phyloP scores from a whole-genome alignment of 2,888 invertebrate species.

The Lamellibrachia satsuma region DNA sequence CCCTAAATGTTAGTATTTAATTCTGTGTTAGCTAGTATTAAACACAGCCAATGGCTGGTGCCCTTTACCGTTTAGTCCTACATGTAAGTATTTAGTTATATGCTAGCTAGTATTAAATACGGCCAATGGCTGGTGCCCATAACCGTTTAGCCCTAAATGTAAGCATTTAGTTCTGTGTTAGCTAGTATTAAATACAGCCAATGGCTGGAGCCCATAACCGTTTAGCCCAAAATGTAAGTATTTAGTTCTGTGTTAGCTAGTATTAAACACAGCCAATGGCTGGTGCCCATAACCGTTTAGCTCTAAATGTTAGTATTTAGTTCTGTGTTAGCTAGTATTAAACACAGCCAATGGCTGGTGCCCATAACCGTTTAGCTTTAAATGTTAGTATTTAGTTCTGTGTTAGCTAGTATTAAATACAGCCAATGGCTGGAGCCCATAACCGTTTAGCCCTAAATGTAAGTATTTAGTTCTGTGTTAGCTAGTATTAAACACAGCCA shows the following conservation, averaged over 20 bases:
- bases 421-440: too few relatives aligned
- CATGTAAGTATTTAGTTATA: conserved; percentile 53
- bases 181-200: neutral
- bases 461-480: neutral
- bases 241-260: too few relatives aligned
- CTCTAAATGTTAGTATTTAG: too few relatives aligned
- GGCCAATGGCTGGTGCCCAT: neutral
- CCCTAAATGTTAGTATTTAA: too few relatives aligned
- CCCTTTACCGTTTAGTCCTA: conserved; percentile 64
- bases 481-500: neutral
- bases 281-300: too few relatives aligned
- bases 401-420: neutral
- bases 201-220: neutral
- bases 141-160: neutral
- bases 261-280: too few relatives aligned
- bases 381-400: conserved; percentile 54
- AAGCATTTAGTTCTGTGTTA: neutral
- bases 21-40: too few relatives aligned
- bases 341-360: conserved; percentile 34
- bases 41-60: conserved; percentile 34
- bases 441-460: neutral
- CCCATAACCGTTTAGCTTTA: conserved; percentile 64
- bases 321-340: too few relatives aligned
- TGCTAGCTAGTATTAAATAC: neutral
- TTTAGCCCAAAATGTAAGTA: too few relatives aligned